phyloP scores from a whole-genome alignment of 2,797 vertebrate species.

The Vespertilio murinus region DNA sequence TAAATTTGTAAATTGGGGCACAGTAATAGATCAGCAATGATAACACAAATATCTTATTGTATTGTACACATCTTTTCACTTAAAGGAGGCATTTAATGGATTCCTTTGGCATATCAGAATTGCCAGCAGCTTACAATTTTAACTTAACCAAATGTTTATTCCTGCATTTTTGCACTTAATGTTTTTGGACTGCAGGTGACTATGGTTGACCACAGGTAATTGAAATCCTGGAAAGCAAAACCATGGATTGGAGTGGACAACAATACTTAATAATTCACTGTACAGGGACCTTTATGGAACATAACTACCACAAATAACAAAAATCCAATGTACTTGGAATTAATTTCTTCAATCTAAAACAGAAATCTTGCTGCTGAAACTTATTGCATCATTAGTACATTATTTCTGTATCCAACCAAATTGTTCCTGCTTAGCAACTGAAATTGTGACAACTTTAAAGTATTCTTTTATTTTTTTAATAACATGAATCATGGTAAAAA shows the following conservation, averaged over 20 bases:
- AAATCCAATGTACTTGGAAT: background rate
- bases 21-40: no score
- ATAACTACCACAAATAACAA: background rate
- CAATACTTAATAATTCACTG: background rate
- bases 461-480: background rate
- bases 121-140: background rate
- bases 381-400: background rate
- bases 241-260: background rate
- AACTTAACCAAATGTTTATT: background rate
- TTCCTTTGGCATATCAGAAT: background rate
- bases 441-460: background rate
- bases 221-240: background rate
- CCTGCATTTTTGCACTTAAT: background rate
- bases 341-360: background rate
- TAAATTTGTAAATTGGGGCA: no score
- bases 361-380: background rate
- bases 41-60: no score
- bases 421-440: background rate
- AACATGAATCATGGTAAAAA: background rate
- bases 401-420: background rate
- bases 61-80: no score
- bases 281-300: background rate
- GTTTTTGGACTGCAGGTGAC: no score
- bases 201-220: background rate
- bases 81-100: background rate